Evolutionary conservation across 1,140 invertebrate genomes (phyloP).

Genomic region (Tribolium castaneum): DNA sequence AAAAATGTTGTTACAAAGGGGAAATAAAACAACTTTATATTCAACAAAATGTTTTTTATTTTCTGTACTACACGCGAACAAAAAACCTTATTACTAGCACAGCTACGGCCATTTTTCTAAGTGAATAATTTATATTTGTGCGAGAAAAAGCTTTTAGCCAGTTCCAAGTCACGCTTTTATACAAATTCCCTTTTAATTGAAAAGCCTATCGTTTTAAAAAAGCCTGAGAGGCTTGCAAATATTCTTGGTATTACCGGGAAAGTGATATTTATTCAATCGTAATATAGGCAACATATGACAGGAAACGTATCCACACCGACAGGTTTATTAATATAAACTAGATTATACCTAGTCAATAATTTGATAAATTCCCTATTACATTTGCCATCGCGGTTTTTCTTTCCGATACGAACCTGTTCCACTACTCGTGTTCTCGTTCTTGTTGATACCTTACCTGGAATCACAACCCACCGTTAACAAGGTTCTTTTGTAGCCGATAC

Average conservation of each 20-base stretch:
- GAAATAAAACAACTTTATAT: too few relatives aligned
- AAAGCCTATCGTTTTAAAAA: not conserved
- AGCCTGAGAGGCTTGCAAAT: not conserved
- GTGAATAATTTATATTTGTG: too few relatives aligned
- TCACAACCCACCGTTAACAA: constrained; percentile 25
- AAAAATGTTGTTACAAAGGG: too few relatives aligned
- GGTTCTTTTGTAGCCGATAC: constrained; percentile 8
- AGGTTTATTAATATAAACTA: constrained; percentile 24
- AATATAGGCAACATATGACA: constrained; percentile 17
- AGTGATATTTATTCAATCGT: constrained; percentile 2
- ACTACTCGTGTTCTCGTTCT: constrained; percentile 31
- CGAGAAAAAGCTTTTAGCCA: too few relatives aligned
- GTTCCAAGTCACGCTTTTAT: too few relatives aligned
- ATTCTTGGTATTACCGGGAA: not conserved
- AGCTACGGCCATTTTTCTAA: not conserved
- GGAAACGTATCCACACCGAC: constrained; percentile 21
- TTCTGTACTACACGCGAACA: too few relatives aligned
- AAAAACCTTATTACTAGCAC: too few relatives aligned
- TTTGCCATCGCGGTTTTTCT: constrained; percentile 5
- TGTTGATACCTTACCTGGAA: constrained; percentile 19
- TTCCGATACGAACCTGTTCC: constrained; percentile 8
- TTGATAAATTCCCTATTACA: constrained; percentile 24
- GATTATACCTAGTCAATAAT: constrained; percentile 29
- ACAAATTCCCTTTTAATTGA: not conserved
- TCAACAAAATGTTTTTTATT: too few relatives aligned